Evolutionary conservation across 2,113 vertebrate genomes (phyloP).

Genomic region (Albula glossodonta): DNA sequence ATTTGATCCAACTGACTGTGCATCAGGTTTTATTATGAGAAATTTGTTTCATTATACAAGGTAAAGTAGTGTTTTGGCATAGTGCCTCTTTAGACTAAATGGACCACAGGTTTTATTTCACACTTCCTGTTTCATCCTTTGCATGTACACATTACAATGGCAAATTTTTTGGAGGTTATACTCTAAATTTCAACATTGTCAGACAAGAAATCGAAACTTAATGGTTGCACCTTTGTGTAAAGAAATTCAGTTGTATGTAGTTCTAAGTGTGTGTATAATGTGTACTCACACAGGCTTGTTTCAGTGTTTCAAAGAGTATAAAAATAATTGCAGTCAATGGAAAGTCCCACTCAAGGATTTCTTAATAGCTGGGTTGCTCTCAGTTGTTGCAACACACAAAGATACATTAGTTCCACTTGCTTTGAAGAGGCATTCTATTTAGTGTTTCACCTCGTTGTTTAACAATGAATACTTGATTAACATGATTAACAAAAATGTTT

Average conservation of each 20-base stretch:
- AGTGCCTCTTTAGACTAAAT: neutral
- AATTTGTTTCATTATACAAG: neutral
- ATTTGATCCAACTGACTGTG: too few species aligned
- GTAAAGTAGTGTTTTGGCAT: too few species aligned
- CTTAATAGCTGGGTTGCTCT: neutral
- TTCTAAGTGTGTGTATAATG: neutral
- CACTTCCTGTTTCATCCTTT: neutral
- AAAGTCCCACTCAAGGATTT: neutral
- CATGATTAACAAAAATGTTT: too few species aligned
- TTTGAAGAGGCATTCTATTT: too few species aligned
- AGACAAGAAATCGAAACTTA: neutral
- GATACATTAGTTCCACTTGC: too few species aligned
- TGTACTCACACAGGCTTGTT: neutral
- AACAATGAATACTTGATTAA: too few species aligned
- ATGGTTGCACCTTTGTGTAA: neutral
- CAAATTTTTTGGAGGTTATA: neutral
- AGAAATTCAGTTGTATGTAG: neutral
- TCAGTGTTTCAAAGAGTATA: neutral
- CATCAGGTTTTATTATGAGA: neutral
- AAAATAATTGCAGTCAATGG: neutral
- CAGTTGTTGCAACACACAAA: neutral
- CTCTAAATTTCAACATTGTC: neutral
- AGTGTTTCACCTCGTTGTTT: too few species aligned
- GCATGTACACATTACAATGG: neutral
- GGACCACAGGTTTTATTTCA: neutral